Evolutionary conservation across 1,140 invertebrate species (phyloP), one percentile per base, ranked within the genome.

Genomic region (Calliopsis andreniformis): DNA sequence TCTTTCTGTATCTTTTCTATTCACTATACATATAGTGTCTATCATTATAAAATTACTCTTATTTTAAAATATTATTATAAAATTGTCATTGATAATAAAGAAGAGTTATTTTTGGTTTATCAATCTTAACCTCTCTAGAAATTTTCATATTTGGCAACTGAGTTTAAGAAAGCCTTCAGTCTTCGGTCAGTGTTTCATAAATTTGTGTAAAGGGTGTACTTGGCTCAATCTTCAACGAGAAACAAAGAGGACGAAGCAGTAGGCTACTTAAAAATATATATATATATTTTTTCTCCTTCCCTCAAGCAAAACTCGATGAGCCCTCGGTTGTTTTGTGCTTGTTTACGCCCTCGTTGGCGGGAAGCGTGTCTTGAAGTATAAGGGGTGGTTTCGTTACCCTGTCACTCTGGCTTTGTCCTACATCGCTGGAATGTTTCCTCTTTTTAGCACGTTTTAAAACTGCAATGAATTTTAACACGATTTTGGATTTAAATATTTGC

Each of bases 131-230:
- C n/a, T n/a, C n/a, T n/a, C n/a, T n/a, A n/a, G 53, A 45, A 39
- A 55, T 51, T 58, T 45, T 69, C 66, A 58, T 69, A 69, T 69
- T 47, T 53, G 39, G 30, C 39, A 49, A 55, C 49, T 28, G 53
- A 45, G 53, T 25, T 69, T 69, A 69, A 58, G 66, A 69, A 58
- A 69, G 53, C 18, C 4, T 43, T 25, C 25, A 18, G 39, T 20
- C 20, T 30, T 4, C 49, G 30, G 49, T 28, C 45, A n/a, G n/a
- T 20, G 53, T 58, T 53, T 69, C 45, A 43, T 69, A 45, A 58
- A 43, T 39, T 47, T 18, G 53, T 28, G 53, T n/a, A 58, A 69
- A 58, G 66, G 51, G 35, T 58, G 25, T 39, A 58, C 35, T 68
- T 39, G 18, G 39, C 25, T 23, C 53, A 69, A 69, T 69, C 53